These are phyloP conservation scores for Gallinago undulata DNA, from an alignment of 2,113 vertebrate species.

Conservation along the genomic window DNA sequence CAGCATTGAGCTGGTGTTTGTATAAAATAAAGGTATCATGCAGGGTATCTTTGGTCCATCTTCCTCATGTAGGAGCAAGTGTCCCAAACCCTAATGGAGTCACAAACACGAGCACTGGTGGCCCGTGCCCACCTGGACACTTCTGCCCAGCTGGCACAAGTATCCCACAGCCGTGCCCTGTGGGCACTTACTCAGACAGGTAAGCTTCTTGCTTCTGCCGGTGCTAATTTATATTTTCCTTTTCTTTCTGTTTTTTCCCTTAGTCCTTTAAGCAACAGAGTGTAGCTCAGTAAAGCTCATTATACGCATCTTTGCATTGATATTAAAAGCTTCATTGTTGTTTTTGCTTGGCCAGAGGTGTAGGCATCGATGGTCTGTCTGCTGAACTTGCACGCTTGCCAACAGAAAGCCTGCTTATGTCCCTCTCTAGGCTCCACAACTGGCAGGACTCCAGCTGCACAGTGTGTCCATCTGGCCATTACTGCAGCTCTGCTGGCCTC, in stretches of 20 bases:
- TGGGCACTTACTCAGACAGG: constrained; percentile 88
- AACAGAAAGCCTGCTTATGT: not conserved
- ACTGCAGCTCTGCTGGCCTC: constrained; percentile 81
- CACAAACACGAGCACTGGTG: constrained; percentile 77
- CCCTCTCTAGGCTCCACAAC: constrained; percentile 76
- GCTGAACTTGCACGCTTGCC: not conserved
- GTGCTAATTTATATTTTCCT: not conserved
- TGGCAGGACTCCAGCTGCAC: constrained; percentile 75
- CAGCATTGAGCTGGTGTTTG: not conserved
- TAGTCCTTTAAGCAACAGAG: not conserved
- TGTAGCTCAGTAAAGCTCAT: not conserved
- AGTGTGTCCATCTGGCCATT: constrained; percentile 80
- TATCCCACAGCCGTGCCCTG: constrained; percentile 81
- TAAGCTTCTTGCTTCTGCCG: constrained; percentile 36
- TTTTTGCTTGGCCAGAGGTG: not conserved
- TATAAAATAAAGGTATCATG: not conserved
- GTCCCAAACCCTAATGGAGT: constrained; percentile 73
- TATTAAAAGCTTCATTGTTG: not conserved
- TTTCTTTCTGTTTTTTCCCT: not conserved
- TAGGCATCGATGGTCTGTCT: not conserved
- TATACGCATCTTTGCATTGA: not conserved
- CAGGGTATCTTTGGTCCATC: not conserved
- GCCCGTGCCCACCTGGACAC: constrained; percentile 84
- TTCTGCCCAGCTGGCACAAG: constrained; percentile 86
- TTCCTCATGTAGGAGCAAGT: constrained; percentile 51